phyloP scores from a whole-genome alignment of 2,888 invertebrate genomes.

The Eilema sororculum region DNA sequence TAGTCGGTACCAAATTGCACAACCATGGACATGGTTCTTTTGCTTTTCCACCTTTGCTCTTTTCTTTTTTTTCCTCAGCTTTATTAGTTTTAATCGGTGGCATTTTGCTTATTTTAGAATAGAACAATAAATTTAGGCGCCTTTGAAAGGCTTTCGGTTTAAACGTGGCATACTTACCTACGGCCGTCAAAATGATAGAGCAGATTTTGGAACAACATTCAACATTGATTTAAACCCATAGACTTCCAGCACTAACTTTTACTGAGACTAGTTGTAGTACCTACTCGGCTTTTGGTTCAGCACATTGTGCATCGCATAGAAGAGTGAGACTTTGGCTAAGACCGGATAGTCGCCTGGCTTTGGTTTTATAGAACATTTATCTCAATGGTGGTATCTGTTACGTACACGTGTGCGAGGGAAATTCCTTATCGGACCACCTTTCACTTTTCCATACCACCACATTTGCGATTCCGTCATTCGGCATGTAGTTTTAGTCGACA shows the following conservation, averaged over 20 bases:
- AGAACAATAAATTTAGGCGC: slow-evolving; percentile 10
- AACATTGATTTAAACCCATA: not conserved
- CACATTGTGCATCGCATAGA: too few relatives aligned
- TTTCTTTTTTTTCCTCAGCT: not conserved
- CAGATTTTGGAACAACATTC: not conserved
- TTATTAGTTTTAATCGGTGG: not conserved
- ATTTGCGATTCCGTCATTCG: too few relatives aligned
- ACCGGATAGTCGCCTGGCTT: too few relatives aligned
- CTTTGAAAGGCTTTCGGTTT: slow-evolving; percentile 3
- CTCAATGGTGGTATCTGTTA: too few relatives aligned
- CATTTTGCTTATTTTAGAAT: slow-evolving; percentile 1
- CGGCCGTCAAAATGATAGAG: slow-evolving; percentile 4
- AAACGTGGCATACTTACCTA: slow-evolving; percentile 5
- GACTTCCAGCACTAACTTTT: not conserved
- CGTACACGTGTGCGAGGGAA: too few relatives aligned
- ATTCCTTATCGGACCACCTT: too few relatives aligned
- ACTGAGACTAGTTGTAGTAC: too few relatives aligned
- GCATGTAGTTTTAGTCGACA: too few relatives aligned
- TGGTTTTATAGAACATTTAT: too few relatives aligned
- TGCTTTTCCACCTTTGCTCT: not conserved
- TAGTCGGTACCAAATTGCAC: slow-evolving; percentile 69
- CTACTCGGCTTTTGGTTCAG: too few relatives aligned
- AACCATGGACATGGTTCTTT: slow-evolving; percentile 63
- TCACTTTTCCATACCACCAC: too few relatives aligned
- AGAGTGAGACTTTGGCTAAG: too few relatives aligned